Conservation (phyloP, 2,888 invertebrate genomes). For the Leptinotarsa tumamoca region DNA sequence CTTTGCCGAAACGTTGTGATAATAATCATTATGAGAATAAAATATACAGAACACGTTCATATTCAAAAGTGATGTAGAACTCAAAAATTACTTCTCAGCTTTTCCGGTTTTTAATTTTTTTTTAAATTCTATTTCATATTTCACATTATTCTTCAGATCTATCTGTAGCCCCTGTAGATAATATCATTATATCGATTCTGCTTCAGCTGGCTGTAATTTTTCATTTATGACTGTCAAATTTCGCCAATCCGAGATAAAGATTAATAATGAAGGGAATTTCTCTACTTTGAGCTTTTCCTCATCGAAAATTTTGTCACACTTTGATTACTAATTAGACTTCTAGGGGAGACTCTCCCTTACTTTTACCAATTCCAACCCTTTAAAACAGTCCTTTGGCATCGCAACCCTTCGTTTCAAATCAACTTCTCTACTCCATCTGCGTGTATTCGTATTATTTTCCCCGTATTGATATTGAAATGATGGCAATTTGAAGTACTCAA, state of each 20-base stretch:
- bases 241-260: conserved; percentile 48
- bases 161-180: conserved; percentile 7
- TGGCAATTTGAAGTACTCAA: conserved; percentile 21
- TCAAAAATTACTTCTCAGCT: not conserved
- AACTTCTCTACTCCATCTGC: conserved; percentile 36
- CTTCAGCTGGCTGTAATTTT: conserved; percentile 42
- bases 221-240: conserved; percentile 47
- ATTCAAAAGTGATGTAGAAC: no score
- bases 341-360: conserved; percentile 66
- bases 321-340: conserved; percentile 74
- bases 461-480: conserved; percentile 35
- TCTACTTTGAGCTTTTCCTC: conserved; percentile 51
- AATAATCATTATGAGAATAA: no score
- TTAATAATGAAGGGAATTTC: conserved; percentile 51
- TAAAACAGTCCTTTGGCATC: conserved; percentile 51
- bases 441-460: conserved; percentile 28
- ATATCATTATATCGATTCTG: conserved; percentile 32
- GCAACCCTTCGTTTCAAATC: conserved; percentile 43
- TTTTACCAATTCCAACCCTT: conserved; percentile 66
- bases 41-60: no score
- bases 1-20: no score
- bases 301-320: conserved; percentile 66
- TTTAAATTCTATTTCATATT: no score
- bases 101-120: no score
- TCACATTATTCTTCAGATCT: not conserved